phyloP scores from a whole-genome alignment of 53 echinoderm and acorn worm species.

The Henricia sp. region DNA sequence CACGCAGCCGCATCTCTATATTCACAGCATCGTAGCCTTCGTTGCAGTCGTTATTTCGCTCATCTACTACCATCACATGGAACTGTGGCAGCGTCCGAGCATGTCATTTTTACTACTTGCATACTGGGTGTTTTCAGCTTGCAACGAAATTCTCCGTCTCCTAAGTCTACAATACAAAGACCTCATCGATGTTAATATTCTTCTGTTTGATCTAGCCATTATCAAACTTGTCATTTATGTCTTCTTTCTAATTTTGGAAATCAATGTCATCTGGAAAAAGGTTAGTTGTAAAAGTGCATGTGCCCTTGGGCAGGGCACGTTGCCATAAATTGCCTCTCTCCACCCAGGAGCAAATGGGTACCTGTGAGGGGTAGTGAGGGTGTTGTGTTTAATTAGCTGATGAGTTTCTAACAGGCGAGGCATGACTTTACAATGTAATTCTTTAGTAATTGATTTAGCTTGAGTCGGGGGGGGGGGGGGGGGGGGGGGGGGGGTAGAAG shows the following conservation, averaged over 20 bases:
- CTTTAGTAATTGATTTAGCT: no score
- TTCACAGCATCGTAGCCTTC: conserved; percentile 66
- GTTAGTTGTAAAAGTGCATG: no score
- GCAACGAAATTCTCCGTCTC: conserved; percentile 22
- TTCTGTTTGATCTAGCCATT: conserved; percentile 57
- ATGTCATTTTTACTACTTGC: conserved; percentile 68
- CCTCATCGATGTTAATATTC: conserved; percentile 47
- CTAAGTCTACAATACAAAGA: conserved; percentile 46
- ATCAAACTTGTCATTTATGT: conserved; percentile 45
- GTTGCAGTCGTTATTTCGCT: conserved; percentile 62
- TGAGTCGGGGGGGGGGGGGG: no score
- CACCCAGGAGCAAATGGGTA: no score
- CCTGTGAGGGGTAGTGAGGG: no score
- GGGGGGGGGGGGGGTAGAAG: no score
- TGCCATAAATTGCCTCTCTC: no score
- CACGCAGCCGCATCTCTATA: conserved; percentile 84
- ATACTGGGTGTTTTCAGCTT: conserved; percentile 75
- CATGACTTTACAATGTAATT: no score
- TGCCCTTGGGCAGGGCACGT: no score
- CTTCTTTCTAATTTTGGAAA: conserved; percentile 53
- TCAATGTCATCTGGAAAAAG: conserved; percentile 50
- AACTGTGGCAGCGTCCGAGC: conserved; percentile 69
- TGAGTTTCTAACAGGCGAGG: no score
- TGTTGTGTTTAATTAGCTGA: no score
- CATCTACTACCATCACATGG: conserved; percentile 67